These are phyloP conservation scores for Melanogrammus aeglefinus DNA, from an alignment of 2,797 vertebrate genomes.

Conservation along the genomic window DNA sequence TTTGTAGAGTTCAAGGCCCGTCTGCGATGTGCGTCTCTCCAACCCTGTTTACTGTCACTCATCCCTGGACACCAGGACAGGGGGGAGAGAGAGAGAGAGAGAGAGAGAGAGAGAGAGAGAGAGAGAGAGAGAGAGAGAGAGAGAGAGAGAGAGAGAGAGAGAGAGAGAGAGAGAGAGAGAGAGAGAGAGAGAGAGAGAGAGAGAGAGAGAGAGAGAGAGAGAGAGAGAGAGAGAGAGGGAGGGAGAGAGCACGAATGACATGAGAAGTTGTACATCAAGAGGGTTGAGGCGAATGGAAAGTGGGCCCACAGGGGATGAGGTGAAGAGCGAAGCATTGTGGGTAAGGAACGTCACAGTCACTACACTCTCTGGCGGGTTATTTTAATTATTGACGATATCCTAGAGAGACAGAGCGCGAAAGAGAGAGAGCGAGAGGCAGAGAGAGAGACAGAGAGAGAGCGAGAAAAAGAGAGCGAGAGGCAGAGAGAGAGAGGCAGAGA, in stretches of 20 bases:
- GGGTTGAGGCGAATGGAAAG: constrained; percentile 24
- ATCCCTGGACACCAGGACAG: constrained; percentile 21
- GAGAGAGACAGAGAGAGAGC: background rate
- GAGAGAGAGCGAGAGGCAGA: background rate
- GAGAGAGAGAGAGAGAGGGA: background rate
- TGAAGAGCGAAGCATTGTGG: constrained; percentile 24
- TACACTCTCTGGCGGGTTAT: constrained; percentile 26
- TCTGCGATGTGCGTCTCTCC: constrained; percentile 46
- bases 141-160: background rate
- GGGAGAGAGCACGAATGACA: background rate
- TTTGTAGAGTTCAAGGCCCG: constrained; percentile 69
- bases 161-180: background rate
- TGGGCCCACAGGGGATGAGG: constrained; percentile 11
- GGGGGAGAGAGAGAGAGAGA: too few relatives aligned
- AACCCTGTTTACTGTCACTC: constrained; percentile 56
- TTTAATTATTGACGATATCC: constrained; percentile 50
- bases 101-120: too few relatives aligned
- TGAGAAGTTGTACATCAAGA: background rate
- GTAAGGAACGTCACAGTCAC: constrained; percentile 39
- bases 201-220: background rate
- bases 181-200: background rate
- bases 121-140: background rate
- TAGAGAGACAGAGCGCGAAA: constrained; percentile 17
- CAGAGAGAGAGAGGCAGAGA: too few relatives aligned
- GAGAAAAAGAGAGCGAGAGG: background rate